phyloP scores from a whole-genome alignment of 2,797 vertebrate species.

The Nyctibius grandis region DNA sequence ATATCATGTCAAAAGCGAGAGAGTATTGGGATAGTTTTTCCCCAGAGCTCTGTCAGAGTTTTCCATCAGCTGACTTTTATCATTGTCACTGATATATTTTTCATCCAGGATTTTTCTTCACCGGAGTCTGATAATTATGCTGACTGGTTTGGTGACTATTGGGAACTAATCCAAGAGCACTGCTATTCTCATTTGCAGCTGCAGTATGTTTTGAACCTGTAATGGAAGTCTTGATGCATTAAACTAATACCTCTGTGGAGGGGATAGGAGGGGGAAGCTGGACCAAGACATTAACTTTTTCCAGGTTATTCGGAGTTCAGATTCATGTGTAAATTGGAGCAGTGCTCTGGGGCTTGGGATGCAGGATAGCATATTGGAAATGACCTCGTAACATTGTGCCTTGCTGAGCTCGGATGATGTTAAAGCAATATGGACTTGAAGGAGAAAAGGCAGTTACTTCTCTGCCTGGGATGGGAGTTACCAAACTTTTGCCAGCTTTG shows the following conservation, averaged over 20 bases:
- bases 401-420: not conserved
- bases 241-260: not conserved
- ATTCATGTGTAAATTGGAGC: not conserved
- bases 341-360: not conserved
- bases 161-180: not conserved
- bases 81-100: conserved; percentile 5
- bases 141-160: conserved; percentile 24
- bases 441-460: not conserved
- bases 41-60: conserved; percentile 5
- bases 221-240: not conserved
- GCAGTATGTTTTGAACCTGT: not conserved
- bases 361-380: not conserved
- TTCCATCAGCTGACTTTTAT: conserved; percentile 38
- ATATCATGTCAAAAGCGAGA: not conserved
- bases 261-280: not conserved
- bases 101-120: not conserved
- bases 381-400: not conserved
- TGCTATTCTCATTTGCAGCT: not conserved
- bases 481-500: not conserved
- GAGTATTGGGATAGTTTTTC: not conserved
- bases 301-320: not conserved
- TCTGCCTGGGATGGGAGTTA: not conserved
- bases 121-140: not conserved
- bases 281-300: not conserved
- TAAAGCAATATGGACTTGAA: not conserved